A percentile compares a stretch with the other conserved stretches of the same genome.
Evolutionary conservation across 2,797 vertebrate species (phyloP).

Genomic region (Sebastolobus alascanus): DNA sequence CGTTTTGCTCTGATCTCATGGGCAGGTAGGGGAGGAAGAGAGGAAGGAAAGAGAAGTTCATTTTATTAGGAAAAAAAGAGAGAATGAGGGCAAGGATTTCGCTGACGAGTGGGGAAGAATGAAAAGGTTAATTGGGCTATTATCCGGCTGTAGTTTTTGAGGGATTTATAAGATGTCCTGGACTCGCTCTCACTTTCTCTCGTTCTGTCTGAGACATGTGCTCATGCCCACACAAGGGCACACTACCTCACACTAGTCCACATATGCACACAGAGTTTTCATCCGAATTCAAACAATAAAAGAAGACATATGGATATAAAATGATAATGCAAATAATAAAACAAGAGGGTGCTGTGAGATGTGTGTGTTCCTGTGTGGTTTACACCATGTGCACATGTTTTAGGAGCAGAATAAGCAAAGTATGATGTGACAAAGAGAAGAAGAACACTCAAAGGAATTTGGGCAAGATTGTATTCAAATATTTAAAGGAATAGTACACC

Average conservation of each 20-base stretch:
- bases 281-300: not conserved
- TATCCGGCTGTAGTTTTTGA: constrained; percentile 87
- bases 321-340: not conserved
- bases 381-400: not conserved
- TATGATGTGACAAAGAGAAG: not conserved
- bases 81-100: constrained; percentile 72
- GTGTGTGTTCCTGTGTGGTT: not conserved
- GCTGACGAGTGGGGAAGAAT: constrained; percentile 83
- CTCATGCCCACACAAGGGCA: constrained; percentile 43
- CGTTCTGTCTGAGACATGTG: constrained; percentile 79
- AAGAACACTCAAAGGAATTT: not conserved
- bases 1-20: constrained; percentile 67
- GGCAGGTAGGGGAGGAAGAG: constrained; percentile 60
- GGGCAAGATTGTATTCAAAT: not conserved
- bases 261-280: constrained; percentile 9
- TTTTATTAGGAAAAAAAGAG: constrained; percentile 61
- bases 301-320: not conserved
- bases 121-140: constrained; percentile 91
- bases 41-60: constrained; percentile 58
- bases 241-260: constrained; percentile 24
- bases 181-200: constrained; percentile 75
- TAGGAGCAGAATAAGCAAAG: not conserved
- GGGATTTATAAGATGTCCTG: constrained; percentile 85
- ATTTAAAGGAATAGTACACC: not conserved
- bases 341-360: not conserved